These are phyloP conservation scores for Malurus leucopterus DNA, from an alignment of 2,797 vertebrate genomes.

Conservation along the genomic window DNA sequence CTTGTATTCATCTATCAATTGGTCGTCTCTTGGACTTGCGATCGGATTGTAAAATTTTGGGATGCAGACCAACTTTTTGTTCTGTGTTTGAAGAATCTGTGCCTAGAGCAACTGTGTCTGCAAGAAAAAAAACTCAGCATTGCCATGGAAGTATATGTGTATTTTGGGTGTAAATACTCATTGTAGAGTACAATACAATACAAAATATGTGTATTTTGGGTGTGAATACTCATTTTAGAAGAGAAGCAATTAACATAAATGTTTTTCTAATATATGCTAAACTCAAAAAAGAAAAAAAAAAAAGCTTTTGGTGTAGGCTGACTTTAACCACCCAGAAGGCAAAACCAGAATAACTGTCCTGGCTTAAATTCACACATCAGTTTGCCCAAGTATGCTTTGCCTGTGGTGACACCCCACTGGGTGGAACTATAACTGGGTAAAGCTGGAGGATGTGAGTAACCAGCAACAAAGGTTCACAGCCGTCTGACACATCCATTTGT, in stretches of 20 bases:
- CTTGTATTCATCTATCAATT: background rate
- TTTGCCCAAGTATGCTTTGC: background rate
- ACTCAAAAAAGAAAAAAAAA: background rate
- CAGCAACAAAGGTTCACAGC: background rate
- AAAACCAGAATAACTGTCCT: background rate
- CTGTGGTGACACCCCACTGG: background rate
- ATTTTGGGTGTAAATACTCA: background rate
- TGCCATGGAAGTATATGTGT: background rate
- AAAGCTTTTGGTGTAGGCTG: background rate
- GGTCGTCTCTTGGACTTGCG: background rate
- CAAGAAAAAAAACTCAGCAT: background rate
- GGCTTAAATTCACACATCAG: background rate
- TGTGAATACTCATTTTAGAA: background rate
- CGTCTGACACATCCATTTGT: conserved; percentile 4
- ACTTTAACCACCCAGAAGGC: background rate
- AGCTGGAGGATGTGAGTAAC: conserved; percentile 27
- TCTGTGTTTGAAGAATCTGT: conserved; percentile 5
- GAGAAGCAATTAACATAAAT: background rate
- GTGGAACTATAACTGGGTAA: background rate
- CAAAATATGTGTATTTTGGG: too few relatives aligned
- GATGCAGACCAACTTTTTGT: conserved; percentile 21
- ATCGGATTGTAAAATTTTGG: conserved; percentile 31
- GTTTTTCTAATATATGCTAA: background rate
- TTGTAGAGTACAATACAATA: too few relatives aligned
- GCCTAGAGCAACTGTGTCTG: background rate